Evolutionary conservation across 2,888 invertebrate species (phyloP).

Genomic region (Synergus itoensis): DNA sequence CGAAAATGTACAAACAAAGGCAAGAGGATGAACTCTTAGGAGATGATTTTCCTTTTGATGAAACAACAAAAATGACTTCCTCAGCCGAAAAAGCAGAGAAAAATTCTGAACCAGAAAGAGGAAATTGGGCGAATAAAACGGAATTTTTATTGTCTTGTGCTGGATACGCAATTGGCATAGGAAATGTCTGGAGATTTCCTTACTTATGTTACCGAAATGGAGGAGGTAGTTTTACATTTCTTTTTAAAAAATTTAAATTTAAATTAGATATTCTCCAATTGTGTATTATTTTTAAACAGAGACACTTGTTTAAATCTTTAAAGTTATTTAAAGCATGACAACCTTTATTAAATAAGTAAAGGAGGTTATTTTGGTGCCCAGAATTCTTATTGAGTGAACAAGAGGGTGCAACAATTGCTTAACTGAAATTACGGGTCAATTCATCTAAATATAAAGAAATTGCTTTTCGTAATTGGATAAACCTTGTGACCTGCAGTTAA

Average conservation of each 20-base stretch:
- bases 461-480: too few relatives aligned
- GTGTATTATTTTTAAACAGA: background rate
- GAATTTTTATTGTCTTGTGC: constrained; percentile 90
- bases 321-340: background rate
- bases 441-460: background rate
- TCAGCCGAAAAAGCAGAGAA: constrained; percentile 15
- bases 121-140: constrained; percentile 86
- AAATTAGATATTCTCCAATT: background rate
- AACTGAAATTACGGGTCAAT: background rate
- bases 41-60: constrained; percentile 44
- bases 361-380: background rate
- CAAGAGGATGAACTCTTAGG: constrained; percentile 32
- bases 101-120: constrained; percentile 77
- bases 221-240: constrained; percentile 82
- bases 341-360: constrained; percentile 2
- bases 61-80: constrained; percentile 35
- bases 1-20: constrained; percentile 10
- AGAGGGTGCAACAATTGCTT: background rate
- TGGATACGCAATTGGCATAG: constrained; percentile 91
- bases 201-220: constrained; percentile 92
- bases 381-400: background rate
- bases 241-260: background rate
- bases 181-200: constrained; percentile 93
- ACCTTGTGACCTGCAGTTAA: background rate
- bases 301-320: background rate